Conservation (phyloP, 2,888 invertebrate genomes). For the Steinernema carpocapsae region DNA sequence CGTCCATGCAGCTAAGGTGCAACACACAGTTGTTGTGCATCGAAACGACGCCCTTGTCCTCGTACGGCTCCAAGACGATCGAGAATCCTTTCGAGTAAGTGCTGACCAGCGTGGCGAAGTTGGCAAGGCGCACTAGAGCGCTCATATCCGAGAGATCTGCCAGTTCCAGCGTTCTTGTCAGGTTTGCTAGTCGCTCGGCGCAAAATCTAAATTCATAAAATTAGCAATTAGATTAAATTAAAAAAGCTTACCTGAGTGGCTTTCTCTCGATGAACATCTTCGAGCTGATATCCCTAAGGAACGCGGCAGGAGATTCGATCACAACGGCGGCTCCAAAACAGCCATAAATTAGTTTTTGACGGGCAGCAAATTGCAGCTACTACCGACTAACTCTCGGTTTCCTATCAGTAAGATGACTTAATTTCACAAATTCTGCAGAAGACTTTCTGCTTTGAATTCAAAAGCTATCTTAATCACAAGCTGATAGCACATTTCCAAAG, state of each 20-base stretch:
- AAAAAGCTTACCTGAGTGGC: conserved; percentile 79
- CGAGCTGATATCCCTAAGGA: conserved; percentile 86
- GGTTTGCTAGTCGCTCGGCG: conserved; percentile 85
- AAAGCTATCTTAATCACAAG: too few species aligned
- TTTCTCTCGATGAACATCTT: conserved; percentile 96
- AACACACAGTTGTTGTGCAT: conserved; percentile 58
- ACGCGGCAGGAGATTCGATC: conserved; percentile 93
- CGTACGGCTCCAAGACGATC: conserved; percentile 96
- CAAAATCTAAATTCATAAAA: conserved; percentile 76
- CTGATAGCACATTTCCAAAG: too few species aligned
- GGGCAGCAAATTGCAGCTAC: too few species aligned
- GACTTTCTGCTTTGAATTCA: too few species aligned
- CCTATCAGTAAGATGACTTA: too few species aligned
- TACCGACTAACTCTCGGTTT: too few species aligned
- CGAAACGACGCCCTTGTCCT: conserved; percentile 70
- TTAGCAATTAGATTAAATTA: neutral
- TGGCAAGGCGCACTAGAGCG: conserved; percentile 79
- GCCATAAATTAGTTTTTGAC: too few species aligned
- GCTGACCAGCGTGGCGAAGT: conserved; percentile 92
- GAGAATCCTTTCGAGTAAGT: conserved; percentile 96
- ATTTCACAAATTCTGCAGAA: too few species aligned
- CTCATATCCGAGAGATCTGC: conserved; percentile 88
- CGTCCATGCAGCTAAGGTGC: conserved; percentile 88
- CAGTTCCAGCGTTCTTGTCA: conserved; percentile 87
- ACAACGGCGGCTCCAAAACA: conserved; percentile 91